Percentiles rank a stretch among this genome's conserved stretches.
These are phyloP conservation scores for Telmatochromis sp. DNA, from an alignment of 2,113 vertebrate species.

Conservation along the genomic window DNA sequence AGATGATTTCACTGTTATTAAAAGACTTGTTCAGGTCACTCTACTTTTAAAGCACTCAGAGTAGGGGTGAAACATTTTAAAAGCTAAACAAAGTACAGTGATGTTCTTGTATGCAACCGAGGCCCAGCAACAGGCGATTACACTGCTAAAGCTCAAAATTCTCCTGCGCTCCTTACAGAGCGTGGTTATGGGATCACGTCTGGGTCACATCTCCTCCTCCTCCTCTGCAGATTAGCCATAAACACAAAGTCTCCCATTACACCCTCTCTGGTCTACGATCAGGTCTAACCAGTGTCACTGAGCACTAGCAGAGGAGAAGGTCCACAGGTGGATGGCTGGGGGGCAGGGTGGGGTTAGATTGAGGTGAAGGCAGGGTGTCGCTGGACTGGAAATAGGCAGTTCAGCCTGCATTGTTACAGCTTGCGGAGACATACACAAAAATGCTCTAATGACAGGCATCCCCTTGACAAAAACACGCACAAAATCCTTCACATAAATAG, in stretches of 20 bases:
- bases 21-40: not conserved
- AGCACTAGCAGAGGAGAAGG: not conserved
- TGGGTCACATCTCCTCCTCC: conserved; percentile 34
- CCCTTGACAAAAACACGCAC: not conserved
- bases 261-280: not conserved
- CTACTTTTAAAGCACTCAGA: not conserved
- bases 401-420: not conserved
- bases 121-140: not conserved
- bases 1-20: not conserved
- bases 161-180: not conserved
- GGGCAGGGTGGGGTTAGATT: not conserved
- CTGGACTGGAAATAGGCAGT: not conserved
- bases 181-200: conserved; percentile 16
- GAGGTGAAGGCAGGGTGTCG: not conserved
- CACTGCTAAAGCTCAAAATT: not conserved
- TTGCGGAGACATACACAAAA: not conserved
- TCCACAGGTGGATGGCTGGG: not conserved
- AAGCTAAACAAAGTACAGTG: not conserved
- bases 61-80: not conserved
- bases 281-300: not conserved
- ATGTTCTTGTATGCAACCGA: not conserved
- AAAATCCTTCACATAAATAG: not conserved
- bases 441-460: conserved; percentile 7
- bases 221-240: conserved; percentile 24
- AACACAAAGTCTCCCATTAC: conserved; percentile 36